These are phyloP conservation scores for Pagrus major DNA, from an alignment of 2,113 vertebrate genomes.

Conservation along the genomic window DNA sequence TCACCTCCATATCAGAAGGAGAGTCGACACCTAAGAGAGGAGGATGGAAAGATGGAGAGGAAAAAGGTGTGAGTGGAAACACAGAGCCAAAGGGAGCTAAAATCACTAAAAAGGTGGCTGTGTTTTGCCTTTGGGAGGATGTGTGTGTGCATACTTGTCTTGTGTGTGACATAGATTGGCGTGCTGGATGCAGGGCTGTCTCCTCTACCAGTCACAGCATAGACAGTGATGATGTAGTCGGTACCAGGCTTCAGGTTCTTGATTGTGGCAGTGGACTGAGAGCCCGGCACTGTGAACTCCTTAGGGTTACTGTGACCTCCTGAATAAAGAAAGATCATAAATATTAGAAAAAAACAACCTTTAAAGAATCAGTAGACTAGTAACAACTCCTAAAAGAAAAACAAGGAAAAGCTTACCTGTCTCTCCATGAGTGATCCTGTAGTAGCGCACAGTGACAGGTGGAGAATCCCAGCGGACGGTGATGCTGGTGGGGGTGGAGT, in stretches of 20 bases:
- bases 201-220: constrained; percentile 95
- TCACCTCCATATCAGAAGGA: constrained; percentile 93
- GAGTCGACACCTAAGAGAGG: constrained; percentile 88
- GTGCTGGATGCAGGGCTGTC: constrained; percentile 98
- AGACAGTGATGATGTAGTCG: constrained; percentile 93
- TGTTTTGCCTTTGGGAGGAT: neutral
- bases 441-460: constrained; percentile 94
- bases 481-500: constrained; percentile 89
- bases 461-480: constrained; percentile 93
- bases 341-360: neutral
- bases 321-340: constrained; percentile 51
- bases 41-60: neutral
- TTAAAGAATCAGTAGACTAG: neutral
- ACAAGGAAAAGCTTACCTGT: constrained; percentile 82
- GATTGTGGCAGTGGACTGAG: constrained; percentile 90
- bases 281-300: constrained; percentile 94
- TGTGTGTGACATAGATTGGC: constrained; percentile 91
- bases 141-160: constrained; percentile 85
- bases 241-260: constrained; percentile 89
- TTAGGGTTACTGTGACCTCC: constrained; percentile 89
- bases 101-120: neutral
- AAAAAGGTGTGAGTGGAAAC: neutral
- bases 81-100: too few species aligned
- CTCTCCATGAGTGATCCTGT: constrained; percentile 94
- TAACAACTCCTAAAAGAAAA: neutral